Conservation (phyloP, 1,140 invertebrate species). For the Trichonephila clavipes region DNA sequence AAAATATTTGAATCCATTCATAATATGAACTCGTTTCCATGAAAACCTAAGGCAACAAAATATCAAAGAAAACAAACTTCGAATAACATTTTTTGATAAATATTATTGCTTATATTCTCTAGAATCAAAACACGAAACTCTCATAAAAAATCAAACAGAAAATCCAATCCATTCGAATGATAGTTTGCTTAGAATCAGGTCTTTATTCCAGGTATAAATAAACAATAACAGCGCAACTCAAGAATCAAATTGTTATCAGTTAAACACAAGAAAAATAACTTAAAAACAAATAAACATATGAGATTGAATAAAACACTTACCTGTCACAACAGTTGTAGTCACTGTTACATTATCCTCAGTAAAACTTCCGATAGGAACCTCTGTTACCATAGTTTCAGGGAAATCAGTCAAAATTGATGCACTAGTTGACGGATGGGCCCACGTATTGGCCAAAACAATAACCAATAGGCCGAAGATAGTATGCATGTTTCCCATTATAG, state of each 20-base stretch:
- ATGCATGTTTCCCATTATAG: background rate
- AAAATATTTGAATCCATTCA: too few relatives aligned
- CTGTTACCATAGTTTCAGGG: background rate
- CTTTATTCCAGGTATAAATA: background rate
- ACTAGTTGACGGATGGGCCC: background rate
- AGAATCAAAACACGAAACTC: background rate
- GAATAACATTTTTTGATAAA: too few relatives aligned
- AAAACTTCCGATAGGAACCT: background rate
- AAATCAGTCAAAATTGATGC: background rate
- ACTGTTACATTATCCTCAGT: background rate
- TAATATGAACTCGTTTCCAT: too few relatives aligned
- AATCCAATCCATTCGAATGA: too few relatives aligned
- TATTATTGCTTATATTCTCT: background rate
- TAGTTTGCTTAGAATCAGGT: too few relatives aligned
- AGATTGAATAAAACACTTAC: background rate
- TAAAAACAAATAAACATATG: background rate
- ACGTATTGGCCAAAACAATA: background rate
- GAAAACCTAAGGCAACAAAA: too few relatives aligned
- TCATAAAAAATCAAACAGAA: background rate
- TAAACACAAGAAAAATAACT: background rate
- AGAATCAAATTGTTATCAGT: too few relatives aligned
- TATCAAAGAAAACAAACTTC: too few relatives aligned
- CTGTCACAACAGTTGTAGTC: background rate
- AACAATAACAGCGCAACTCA: background rate
- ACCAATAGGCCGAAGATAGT: background rate